Base-by-base conservation (phyloP, 2,113 vertebrate species). In the Proterorhinus semilunaris region DNA sequence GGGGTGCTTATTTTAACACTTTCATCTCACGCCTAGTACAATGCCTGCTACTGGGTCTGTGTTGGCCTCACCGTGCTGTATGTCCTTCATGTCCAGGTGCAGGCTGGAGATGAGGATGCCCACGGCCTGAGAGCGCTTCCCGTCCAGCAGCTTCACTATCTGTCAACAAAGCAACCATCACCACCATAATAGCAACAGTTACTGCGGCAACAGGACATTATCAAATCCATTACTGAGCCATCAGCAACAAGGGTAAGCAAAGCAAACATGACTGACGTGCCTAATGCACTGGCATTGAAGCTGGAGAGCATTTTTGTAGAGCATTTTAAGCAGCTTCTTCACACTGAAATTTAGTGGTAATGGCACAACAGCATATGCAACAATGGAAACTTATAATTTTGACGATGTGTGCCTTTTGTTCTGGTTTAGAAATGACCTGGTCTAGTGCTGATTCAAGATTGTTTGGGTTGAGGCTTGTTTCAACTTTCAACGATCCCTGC, bases 31-130 rank as follows among this genome's bases (percentile, higher is more conserved):
- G 13, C 11, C 11, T 4, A 49, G 48, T 49, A 36, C 4, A 36
- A 36, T 36, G 27, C 4, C 27, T 21, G 21, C 21, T 49, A 12
- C 13, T 15, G 50, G 12, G 13, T n/a, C 15, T 16, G 6, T 54
- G 52, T 4, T 10, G 52, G 10, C 55, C 55, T 91, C 75, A 99
- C 98, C 97, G 81, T 96, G 96, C 55, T 95, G 94, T 76, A 99
- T 98, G 76, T 99, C 96, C 84, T 97, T 98, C 96, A 99, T 99
- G 71, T 99, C 96, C 81, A 99, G 92, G 76, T 98, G 97, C 70
- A 99, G 95, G 91, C 98, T 98, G 0, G 98, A 99, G 87, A 99
- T 99, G 87, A 99, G 90, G 89, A 99, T 98, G 80, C 96, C 97
- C 77, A 99, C 96, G 51, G 96, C 92, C 82, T 98, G 96, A 80